Base-by-base conservation (phyloP, 2,888 invertebrate species). In the Lepidocyrtinus sp. region DNA sequence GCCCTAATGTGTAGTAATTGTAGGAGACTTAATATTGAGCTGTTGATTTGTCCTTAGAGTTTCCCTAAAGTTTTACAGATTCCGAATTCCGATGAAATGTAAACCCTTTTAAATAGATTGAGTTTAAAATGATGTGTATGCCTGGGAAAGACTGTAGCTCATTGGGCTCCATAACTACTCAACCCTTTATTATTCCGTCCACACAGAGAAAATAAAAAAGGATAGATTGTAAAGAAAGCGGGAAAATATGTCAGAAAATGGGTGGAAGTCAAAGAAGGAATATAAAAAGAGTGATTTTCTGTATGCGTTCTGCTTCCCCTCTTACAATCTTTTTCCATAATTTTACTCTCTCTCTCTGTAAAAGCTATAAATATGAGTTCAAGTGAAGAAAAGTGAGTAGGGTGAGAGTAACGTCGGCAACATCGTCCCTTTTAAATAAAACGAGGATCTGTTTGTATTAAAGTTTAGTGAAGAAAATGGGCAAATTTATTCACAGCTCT, bases 401-500 rank as follows among this genome's bases (percentile, higher is more conserved):
- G 70, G 70, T 36, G 27, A 59, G 19, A 71, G 61, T 19, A 59
- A 36, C 59, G 36, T 46, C 69, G 7, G 46, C 50, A 50, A 68
- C 27, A 27, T 70, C 45, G 36, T 46, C 21, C 26, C 61, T 12
- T 25, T 46, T 63, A 77, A 65, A 74, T 74, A 65, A 75, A 81
- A 25, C n/a, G 22, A 27, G 27, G 24, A 17, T 22, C 59, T 59
- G n/a, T 65, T 25, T 25, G 24, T 46, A 26, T 69, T 50, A 45
- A 15, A 68, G 17, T 22, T 62, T 46, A 12, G 45, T 26, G 9
- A 55, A 82, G 77, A 75, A 85, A 83, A 85, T 83, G 84, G 86
- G 82, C 82, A 83, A 85, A 85, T 85, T 85, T 86, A 86, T 86
- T 86, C 86, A 86, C 85, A 85, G 81, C 74, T 83, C 83, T 84